phyloP scores from a whole-genome alignment of 2,888 invertebrate genomes.

The Oscheius sp. region DNA sequence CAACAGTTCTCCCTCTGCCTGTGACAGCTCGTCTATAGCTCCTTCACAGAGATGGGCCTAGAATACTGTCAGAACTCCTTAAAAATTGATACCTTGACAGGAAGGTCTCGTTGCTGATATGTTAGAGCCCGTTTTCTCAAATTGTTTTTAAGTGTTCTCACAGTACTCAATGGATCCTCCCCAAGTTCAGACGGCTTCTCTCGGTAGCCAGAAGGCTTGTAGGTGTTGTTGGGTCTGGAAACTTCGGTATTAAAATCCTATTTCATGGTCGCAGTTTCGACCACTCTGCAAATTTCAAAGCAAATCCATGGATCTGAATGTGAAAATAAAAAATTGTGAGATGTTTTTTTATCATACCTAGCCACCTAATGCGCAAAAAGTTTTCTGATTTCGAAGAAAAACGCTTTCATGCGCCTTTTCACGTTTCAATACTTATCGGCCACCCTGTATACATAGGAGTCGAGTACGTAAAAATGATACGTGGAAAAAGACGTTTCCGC shows the following conservation, averaged over 20 bases:
- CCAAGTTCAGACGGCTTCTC: conserved; percentile 51
- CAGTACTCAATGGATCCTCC: conserved; percentile 59
- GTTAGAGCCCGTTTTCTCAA: conserved; percentile 44
- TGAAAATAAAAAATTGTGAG: not conserved
- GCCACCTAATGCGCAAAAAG: too few species aligned
- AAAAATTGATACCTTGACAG: conserved; percentile 43
- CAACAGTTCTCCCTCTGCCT: conserved; percentile 58
- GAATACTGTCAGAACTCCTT: not conserved
- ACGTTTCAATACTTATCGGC: too few species aligned
- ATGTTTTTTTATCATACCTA: too few species aligned
- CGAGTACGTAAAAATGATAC: too few species aligned
- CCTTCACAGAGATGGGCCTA: conserved; percentile 54
- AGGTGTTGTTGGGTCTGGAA: conserved; percentile 51
- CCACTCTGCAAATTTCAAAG: not conserved
- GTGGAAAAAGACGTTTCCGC: too few species aligned
- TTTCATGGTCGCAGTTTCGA: too few species aligned
- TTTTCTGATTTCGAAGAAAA: too few species aligned
- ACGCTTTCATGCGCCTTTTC: too few species aligned
- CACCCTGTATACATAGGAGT: too few species aligned
- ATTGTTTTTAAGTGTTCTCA: conserved; percentile 61
- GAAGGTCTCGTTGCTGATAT: conserved; percentile 43
- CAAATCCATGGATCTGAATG: not conserved
- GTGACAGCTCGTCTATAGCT: conserved; percentile 53
- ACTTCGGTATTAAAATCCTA: not conserved
- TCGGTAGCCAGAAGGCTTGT: conserved; percentile 51